A percentile compares a stretch with the other conserved stretches of the same genome.
phyloP scores from a whole-genome alignment of 2,113 vertebrate genomes.

The Casuarius casuarius region DNA sequence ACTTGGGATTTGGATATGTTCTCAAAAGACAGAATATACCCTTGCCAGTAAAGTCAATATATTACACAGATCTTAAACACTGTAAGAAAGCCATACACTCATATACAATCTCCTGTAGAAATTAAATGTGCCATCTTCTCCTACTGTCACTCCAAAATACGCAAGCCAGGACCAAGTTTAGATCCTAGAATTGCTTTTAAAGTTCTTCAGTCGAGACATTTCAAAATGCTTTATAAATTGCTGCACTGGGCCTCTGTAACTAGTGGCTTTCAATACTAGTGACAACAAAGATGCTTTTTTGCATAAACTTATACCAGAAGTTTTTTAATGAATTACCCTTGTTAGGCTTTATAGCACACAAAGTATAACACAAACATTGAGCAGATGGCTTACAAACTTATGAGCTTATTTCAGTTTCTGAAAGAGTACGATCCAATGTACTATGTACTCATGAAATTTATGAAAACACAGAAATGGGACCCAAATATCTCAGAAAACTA shows the following conservation, averaged over 20 bases:
- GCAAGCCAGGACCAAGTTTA: not conserved
- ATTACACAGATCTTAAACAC: not conserved
- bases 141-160: not conserved
- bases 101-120: not conserved
- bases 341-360: slow-evolving; percentile 1
- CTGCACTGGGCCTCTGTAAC: not conserved
- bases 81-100: not conserved
- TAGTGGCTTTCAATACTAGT: not conserved
- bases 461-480: not conserved
- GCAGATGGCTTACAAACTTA: not conserved
- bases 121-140: not conserved
- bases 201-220: not conserved
- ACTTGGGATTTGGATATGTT: not conserved
- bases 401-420: not conserved
- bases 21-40: not conserved
- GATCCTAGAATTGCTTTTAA: slow-evolving; percentile 1
- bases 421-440: not conserved
- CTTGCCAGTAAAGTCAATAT: not conserved
- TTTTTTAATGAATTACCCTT: not conserved
- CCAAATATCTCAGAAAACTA: not conserved
- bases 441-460: not conserved
- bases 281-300: not conserved
- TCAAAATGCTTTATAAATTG: not conserved
- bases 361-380: not conserved
- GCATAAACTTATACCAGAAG: not conserved